Evolutionary conservation across 2,888 invertebrate genomes (phyloP), one percentile per base, ranked within the genome.

Genomic region (Gnatocerus cornutus): DNA sequence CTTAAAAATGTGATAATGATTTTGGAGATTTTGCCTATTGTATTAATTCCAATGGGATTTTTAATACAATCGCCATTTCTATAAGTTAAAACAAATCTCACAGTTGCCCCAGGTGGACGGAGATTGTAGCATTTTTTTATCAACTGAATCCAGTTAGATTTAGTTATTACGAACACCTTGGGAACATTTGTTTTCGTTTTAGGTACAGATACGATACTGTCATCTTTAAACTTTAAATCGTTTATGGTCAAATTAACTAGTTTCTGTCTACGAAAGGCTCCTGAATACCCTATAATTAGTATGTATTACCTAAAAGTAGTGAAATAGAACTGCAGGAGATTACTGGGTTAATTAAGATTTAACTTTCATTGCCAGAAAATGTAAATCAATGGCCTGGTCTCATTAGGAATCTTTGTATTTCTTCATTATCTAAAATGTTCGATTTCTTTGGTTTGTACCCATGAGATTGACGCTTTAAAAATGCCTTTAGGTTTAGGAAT

Each of bases 101-200:
- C n/a, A n/a, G n/a, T n/a, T n/a, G n/a, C n/a, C n/a, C n/a, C n/a
- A n/a, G 45, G 10, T 45, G 45, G 13, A 3, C 45, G 13, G 14
- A 45, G 45, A 13, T 45, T 45, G 16, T 45, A 45, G 13, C 13
- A 45, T 45, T 45, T 45, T 45, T 16, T 45, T 45, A 45, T 45
- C 16, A 45, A 45, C 45, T 45, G 45, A 45, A 45, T 5, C 45
- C 16, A 45, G 45, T 45, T 45, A 4, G 13, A 13, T 45, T 45
- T 13, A 45, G 45, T 13, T 45, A 45, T 45, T 45, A 45, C 45
- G 16, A n/a, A n/a, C n/a, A n/a, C n/a, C n/a, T n/a, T n/a, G n/a
- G n/a, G n/a, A n/a, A n/a, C n/a, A n/a, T n/a, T n/a, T n/a, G n/a
- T n/a, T n/a, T n/a, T n/a, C n/a, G n/a, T n/a, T n/a, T n/a, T n/a